Conservation (phyloP, 2,888 invertebrate species). For the Hetaerina titia region DNA sequence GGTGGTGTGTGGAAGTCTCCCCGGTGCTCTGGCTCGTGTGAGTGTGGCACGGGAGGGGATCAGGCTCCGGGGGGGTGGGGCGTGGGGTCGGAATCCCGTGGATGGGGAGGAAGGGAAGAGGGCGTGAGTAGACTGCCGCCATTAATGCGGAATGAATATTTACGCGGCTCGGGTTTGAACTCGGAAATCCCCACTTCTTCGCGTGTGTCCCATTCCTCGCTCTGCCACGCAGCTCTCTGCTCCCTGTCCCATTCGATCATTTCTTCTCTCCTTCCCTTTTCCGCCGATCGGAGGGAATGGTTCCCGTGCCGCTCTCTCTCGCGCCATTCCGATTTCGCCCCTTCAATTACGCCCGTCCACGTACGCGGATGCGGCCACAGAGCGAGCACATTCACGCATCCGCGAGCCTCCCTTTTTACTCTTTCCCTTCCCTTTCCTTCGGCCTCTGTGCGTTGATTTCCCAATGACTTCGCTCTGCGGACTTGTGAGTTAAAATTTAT, state of each 20-base stretch:
- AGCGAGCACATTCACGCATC: background rate
- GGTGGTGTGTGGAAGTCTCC: background rate
- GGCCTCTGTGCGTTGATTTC: background rate
- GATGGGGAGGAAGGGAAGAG: background rate
- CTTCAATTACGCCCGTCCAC: background rate
- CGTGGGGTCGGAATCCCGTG: background rate
- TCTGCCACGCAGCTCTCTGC: slow-evolving; percentile 52
- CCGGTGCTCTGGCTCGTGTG: background rate
- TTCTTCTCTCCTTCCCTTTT: background rate
- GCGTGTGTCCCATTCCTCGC: background rate
- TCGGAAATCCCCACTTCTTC: slow-evolving; percentile 61
- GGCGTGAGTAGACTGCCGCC: background rate
- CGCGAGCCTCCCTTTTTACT: background rate
- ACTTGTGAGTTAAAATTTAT: too few relatives aligned
- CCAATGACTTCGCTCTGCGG: too few relatives aligned
- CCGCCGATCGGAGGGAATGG: background rate
- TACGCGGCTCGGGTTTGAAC: slow-evolving; percentile 9
- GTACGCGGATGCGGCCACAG: background rate
- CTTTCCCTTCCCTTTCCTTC: background rate
- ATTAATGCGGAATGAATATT: slow-evolving; percentile 44
- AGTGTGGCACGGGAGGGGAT: background rate
- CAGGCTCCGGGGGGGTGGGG: background rate
- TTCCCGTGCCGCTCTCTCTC: background rate
- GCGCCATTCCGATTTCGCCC: background rate
- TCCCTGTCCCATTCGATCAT: slow-evolving; percentile 61